Evolutionary conservation across 2,797 vertebrate genomes (phyloP).

Genomic region (Margarornis squamiger): DNA sequence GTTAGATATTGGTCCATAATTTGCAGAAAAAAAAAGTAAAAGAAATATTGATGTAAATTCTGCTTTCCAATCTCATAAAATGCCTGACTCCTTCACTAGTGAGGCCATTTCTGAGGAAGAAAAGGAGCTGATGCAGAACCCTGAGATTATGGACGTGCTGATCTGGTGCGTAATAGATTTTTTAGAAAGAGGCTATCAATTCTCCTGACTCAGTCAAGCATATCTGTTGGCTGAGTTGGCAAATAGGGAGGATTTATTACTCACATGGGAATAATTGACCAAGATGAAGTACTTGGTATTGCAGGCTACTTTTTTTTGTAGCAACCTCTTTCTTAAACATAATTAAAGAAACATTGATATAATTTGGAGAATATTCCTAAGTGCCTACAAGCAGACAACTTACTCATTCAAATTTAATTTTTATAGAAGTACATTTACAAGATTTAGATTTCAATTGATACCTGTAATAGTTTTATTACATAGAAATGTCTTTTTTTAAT

Average conservation of each 20-base stretch:
- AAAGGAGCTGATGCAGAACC: conserved; percentile 52
- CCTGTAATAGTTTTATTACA: background rate
- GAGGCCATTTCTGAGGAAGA: conserved; percentile 17
- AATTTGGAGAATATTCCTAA: conserved; percentile 23
- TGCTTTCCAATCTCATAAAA: conserved; percentile 13
- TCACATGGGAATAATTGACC: conserved; percentile 49
- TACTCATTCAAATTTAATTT: conserved; percentile 43
- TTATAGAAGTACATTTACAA: background rate
- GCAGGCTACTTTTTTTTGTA: conserved; percentile 24
- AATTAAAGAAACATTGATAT: conserved; percentile 13
- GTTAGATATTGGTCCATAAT: background rate
- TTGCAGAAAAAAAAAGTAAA: background rate
- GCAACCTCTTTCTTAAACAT: conserved; percentile 40
- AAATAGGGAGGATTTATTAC: conserved; percentile 69
- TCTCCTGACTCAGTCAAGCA: conserved; percentile 61
- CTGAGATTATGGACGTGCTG: conserved; percentile 57
- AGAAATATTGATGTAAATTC: conserved; percentile 12
- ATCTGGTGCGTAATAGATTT: conserved; percentile 65
- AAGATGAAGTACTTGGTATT: conserved; percentile 40
- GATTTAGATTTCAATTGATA: background rate
- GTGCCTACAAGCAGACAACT: background rate
- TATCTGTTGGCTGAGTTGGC: conserved; percentile 70
- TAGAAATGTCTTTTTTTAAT: background rate
- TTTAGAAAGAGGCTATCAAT: conserved; percentile 68
- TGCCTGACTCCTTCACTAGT: background rate